Percentiles rank a stretch among this genome's conserved stretches.
phyloP scores from a whole-genome alignment of 1,140 invertebrate species.

The Nebria ingens region DNA sequence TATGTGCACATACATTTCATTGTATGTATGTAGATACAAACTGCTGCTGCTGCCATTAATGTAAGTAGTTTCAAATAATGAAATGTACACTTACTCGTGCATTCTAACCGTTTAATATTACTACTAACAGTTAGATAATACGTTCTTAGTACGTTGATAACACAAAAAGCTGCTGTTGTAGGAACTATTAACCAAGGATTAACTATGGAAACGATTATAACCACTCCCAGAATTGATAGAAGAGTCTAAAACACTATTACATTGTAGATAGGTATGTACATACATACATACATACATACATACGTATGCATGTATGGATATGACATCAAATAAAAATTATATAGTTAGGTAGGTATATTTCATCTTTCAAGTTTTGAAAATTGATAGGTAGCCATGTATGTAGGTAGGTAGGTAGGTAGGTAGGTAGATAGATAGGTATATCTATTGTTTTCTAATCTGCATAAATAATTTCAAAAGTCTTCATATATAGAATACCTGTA shows the following conservation, averaged over 20 bases:
- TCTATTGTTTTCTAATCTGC: no score
- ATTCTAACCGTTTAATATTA: conserved; percentile 25
- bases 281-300: not conserved
- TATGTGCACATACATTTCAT: conserved; percentile 3
- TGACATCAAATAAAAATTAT: no score
- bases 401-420: no score
- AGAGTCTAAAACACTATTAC: conserved; percentile 20
- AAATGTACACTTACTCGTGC: conserved; percentile 28
- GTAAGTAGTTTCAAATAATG: not conserved
- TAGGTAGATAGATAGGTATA: no score
- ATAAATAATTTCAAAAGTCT: no score
- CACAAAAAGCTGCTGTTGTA: not conserved
- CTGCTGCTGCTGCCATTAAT: not conserved
- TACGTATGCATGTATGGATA: not conserved
- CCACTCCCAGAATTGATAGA: conserved; percentile 13
- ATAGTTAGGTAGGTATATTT: no score
- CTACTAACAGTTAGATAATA: conserved; percentile 24
- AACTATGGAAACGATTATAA: conserved; percentile 46
- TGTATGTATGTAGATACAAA: not conserved
- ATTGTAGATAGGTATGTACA: no score
- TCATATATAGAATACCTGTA: no score
- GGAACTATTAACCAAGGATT: conserved; percentile 55
- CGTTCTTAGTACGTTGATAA: conserved; percentile 21
- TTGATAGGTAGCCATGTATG: no score
- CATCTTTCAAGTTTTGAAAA: no score